phyloP scores from a whole-genome alignment of 1,140 invertebrate genomes.

The Chlorops oryzae region DNA sequence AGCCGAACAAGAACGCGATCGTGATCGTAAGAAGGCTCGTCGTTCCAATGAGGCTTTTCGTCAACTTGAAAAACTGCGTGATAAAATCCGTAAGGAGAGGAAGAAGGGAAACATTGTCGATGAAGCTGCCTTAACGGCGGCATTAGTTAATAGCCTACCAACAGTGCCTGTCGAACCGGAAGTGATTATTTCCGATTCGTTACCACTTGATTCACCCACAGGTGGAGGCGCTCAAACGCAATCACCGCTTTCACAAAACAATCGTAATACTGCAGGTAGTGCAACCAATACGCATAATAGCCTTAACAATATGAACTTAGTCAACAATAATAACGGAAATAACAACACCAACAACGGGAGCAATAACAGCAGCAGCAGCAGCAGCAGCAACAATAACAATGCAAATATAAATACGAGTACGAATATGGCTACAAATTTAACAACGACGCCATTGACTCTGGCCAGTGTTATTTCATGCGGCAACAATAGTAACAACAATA shows the following conservation, averaged over 20 bases:
- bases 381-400: neutral
- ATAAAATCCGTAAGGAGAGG: slow-evolving; percentile 44
- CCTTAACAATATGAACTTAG: slow-evolving; percentile 15
- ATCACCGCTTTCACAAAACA: no score
- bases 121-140: slow-evolving; percentile 31
- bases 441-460: neutral
- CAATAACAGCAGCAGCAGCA: neutral
- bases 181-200: slow-evolving; percentile 25
- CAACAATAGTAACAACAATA: slow-evolving; percentile 7
- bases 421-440: neutral
- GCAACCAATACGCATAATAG: slow-evolving; percentile 12
- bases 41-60: slow-evolving; percentile 41
- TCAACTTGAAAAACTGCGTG: slow-evolving; percentile 40
- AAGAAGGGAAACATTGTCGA: slow-evolving; percentile 38
- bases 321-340: slow-evolving; percentile 8
- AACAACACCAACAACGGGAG: neutral
- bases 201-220: no score
- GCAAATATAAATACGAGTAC: neutral
- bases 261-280: no score
- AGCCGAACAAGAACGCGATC: slow-evolving; percentile 42
- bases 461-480: no score
- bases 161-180: slow-evolving; percentile 42
- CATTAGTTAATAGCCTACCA: slow-evolving; percentile 32
- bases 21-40: slow-evolving; percentile 39
- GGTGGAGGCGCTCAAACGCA: no score